A percentile compares a stretch with the other conserved stretches of the same genome.
Conservation (phyloP, 2,888 invertebrate genomes). For the Melanostoma scalare region DNA sequence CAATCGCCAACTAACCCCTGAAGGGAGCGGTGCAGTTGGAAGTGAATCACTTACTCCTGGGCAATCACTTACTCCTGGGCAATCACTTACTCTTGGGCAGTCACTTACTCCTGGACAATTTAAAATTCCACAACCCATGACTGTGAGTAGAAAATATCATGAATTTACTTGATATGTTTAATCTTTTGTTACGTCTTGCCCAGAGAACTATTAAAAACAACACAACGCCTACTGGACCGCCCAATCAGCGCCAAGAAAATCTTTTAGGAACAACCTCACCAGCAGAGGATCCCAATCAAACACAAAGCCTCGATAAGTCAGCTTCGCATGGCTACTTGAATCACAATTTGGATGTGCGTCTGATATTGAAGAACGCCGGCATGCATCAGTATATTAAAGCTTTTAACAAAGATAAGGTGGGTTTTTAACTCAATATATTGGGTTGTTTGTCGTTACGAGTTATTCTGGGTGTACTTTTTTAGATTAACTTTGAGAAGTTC, state of each 20-base stretch:
- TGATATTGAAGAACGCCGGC: conserved; percentile 64
- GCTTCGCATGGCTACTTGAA: conserved; percentile 64
- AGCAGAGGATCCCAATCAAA: conserved; percentile 45
- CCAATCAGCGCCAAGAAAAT: background rate
- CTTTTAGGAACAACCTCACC: conserved; percentile 1
- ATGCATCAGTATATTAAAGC: conserved; percentile 59
- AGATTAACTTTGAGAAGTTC: conserved; percentile 65
- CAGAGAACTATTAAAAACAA: conserved; percentile 29
- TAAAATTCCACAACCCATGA: conserved; percentile 43
- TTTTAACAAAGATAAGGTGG: conserved; percentile 55
- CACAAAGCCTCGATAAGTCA: conserved; percentile 55
- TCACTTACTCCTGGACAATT: conserved; percentile 47
- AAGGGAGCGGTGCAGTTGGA: background rate
- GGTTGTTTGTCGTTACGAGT: background rate
- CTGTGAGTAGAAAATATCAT: conserved; percentile 11
- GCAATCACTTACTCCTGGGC: conserved; percentile 31
- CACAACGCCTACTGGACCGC: conserved; percentile 48
- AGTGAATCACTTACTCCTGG: background rate
- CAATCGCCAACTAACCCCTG: conserved; percentile 23
- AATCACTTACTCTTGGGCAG: conserved; percentile 36
- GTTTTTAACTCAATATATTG: background rate
- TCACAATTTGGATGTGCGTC: conserved; percentile 60
- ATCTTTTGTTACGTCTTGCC: background rate
- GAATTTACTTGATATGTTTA: background rate
- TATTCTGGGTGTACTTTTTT: conserved; percentile 10